Evolutionary conservation across 2,888 invertebrate species (phyloP), one percentile per base, ranked within the genome.

Genomic region (Ichneumoninae sp.): DNA sequence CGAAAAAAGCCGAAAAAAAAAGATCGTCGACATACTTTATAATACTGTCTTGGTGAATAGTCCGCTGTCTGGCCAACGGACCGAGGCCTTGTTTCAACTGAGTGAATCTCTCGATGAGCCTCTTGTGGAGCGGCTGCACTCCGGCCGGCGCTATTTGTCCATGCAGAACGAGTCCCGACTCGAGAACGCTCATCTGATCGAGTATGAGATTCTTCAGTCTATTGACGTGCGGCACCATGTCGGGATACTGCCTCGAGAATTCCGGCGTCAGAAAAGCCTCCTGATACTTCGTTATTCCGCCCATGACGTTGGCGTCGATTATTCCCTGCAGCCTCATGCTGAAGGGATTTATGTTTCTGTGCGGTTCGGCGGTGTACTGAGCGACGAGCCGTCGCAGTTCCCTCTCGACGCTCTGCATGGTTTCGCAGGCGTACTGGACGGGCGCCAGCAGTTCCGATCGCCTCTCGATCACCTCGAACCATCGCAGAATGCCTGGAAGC

Each of bases 301-400:
- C 98, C 95, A 98, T 98, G 0, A 99, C 99, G 91, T 98, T 98
- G 0, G 99, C 98, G 94, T 99, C 98, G 87, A 99, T 98, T 47
- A 98, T 98, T 1, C 99, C 99, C 91, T 96, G 97, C 16, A 99
- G 94, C 30, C 98, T 95, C 98, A 98, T 98, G 3, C 98, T 98
- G 91, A 98, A 97, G 0, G 98, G 98, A 94, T 98, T 98, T 85
- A 98, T 96, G 93, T 98, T 98, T 33, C 97, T 95, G 73, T 96
- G 96, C 0, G 97, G 97, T 89, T 98, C 97, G 1, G 96, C 96
- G 0, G 96, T 96, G 94, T 98, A 98, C 85, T 97, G 96, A 0
- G 96, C 95, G 73, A 98, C 96, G 0, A 98, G 95, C 89, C 96
- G 96, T 83, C 97, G 95, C 3, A 99, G 94, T 91, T 98, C 98